Percentiles rank a stretch among this genome's conserved stretches.
Evolutionary conservation across 2,888 invertebrate genomes (phyloP).

Genomic region (Andrena flavipes): DNA sequence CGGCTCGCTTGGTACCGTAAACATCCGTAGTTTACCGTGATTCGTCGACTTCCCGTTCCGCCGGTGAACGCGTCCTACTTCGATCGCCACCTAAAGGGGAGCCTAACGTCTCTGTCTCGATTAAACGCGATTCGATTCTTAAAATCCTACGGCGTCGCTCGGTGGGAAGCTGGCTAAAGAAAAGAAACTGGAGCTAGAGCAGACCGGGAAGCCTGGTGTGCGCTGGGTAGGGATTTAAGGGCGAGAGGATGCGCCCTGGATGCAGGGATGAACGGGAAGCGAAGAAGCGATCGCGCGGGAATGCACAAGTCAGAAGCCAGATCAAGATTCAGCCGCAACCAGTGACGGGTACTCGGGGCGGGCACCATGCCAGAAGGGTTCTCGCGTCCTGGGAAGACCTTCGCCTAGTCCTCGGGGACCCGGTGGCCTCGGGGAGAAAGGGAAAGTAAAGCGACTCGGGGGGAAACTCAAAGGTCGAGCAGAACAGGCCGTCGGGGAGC

Average conservation of each 20-base stretch:
- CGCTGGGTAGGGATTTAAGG: background rate
- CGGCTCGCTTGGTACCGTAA: background rate
- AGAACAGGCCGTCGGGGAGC: background rate
- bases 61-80: background rate
- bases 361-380: slow-evolving; percentile 51
- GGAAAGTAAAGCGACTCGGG: background rate
- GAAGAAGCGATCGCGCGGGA: slow-evolving; percentile 45
- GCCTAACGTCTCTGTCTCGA: slow-evolving; percentile 4
- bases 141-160: slow-evolving; percentile 15
- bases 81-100: slow-evolving; percentile 11
- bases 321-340: slow-evolving; percentile 63
- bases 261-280: slow-evolving; percentile 16
- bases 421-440: slow-evolving; percentile 1
- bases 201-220: background rate
- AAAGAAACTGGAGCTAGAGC: slow-evolving; percentile 24
- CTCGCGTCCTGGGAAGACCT: slow-evolving; percentile 3
- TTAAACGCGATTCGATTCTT: background rate
- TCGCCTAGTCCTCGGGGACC: background rate
- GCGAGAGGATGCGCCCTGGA: background rate
- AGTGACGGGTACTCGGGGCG: slow-evolving; percentile 19
- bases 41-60: background rate
- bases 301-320: slow-evolving; percentile 61
- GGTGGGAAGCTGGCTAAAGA: slow-evolving; percentile 35
- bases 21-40: background rate
- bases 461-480: background rate